Conservation (phyloP, 2,113 vertebrate species). For the Cranoglanis bouderius region DNA sequence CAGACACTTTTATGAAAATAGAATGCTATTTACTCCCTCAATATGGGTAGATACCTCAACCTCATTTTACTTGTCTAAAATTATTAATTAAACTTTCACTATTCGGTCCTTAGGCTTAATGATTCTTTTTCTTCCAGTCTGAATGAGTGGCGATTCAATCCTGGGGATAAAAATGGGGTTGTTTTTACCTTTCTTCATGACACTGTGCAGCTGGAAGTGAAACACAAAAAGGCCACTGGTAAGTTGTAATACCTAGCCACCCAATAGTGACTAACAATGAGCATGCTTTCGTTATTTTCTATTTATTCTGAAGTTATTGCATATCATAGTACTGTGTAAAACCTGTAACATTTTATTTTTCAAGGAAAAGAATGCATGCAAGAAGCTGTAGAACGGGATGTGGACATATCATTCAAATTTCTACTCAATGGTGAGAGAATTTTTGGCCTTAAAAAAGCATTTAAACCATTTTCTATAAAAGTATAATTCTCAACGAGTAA, state of each 20-base stretch:
- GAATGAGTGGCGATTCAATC: constrained; percentile 70
- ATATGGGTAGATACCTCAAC: background rate
- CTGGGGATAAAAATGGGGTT: constrained; percentile 40
- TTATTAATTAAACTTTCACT: background rate
- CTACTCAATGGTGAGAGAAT: constrained; percentile 67
- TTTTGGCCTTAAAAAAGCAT: background rate
- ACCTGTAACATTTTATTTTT: background rate
- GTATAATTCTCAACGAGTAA: background rate
- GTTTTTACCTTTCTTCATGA: constrained; percentile 69
- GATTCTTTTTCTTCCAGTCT: constrained; percentile 58
- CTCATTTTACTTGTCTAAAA: background rate
- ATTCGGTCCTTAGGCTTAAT: background rate
- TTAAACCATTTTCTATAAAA: background rate
- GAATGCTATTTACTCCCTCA: background rate
- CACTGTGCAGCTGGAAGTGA: constrained; percentile 66
- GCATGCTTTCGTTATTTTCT: background rate
- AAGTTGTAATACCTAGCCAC: constrained; percentile 18
- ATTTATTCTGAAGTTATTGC: background rate
- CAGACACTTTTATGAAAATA: background rate
- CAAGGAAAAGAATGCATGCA: constrained; percentile 51
- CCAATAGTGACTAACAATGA: background rate
- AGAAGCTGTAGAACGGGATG: constrained; percentile 54
- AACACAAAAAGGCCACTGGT: constrained; percentile 60
- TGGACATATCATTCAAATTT: constrained; percentile 61
- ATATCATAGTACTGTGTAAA: background rate